Evolutionary conservation across 1,140 invertebrate genomes (phyloP), one percentile per base, ranked within the genome.

Genomic region (Neodiprion pinetum): DNA sequence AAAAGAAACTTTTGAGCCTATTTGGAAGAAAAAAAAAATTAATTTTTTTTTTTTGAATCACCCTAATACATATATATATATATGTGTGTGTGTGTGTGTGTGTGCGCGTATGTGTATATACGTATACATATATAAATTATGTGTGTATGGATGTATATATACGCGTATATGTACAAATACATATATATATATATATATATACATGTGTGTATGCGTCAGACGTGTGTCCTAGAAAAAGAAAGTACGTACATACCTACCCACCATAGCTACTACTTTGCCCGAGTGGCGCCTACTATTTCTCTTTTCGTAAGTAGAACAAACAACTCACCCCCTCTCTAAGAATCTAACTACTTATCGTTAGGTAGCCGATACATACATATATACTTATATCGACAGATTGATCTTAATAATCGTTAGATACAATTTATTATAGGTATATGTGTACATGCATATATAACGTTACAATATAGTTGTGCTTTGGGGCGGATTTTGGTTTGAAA

Each of bases 291-390:
- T 21, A 87, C 85, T 86, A 81, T 86, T 81, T 87, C 87, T 86
- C 80, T 21, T 88, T 87, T 88, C 86, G 87, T 88, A 88, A 88
- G 86, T 88, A 88, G 85, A 87, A 53, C 10, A 21, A 21, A 21
- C 17, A 21, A 21, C 17, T 21, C 17, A 21, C 17, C 17, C 17
- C 17, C 17, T 21, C 17, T 21, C 17, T 21, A 21, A 21, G 17
- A 21, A 21, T 21, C 17, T 21, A 21, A 21, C 17, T 21, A 21
- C 17, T 21, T 21, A 21, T 21, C 17, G 17, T 21, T 21, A 21
- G 17, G 17, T 21, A 21, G 17, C 17, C 1, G 17, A 21, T 21
- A 21, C 17, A 21, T 21, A 21, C 17, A 21, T 21, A 21, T 21
- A 21, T 21, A 21, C 17, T 53, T 11, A 2, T 14, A 53, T 53